Conservation (phyloP, 2,113 vertebrate genomes). For the Micronisus gabar region DNA sequence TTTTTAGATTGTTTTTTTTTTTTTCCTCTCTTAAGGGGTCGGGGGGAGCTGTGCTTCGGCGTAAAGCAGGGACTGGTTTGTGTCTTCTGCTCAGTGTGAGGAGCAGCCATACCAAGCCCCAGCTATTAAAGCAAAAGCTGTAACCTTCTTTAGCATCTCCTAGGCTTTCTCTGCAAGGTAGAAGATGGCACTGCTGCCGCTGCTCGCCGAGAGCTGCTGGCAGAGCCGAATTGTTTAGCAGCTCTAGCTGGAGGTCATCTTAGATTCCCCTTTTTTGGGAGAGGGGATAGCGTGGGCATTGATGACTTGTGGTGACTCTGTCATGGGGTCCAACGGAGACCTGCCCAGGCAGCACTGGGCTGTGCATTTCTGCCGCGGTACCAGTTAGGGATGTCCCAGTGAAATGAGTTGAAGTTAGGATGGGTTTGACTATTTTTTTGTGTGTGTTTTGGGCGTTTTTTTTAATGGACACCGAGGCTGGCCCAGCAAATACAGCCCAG, state of each 20-base stretch:
- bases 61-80: neutral
- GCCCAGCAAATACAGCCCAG: neutral
- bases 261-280: neutral
- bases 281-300: fast-evolving
- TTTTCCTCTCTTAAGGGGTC: neutral
- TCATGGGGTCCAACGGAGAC: neutral
- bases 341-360: neutral
- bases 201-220: neutral
- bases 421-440: neutral
- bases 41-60: neutral
- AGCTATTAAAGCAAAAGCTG: conserved; percentile 28
- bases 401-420: neutral
- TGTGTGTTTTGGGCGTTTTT: neutral
- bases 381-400: neutral
- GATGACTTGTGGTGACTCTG: fast-evolving
- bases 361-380: neutral
- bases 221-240: neutral
- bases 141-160: neutral
- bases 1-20: neutral
- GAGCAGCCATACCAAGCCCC: neutral
- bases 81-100: neutral
- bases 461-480: neutral
- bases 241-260: neutral
- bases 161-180: neutral
- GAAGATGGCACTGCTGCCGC: neutral